Evolutionary conservation across 1,140 invertebrate species (phyloP).

Genomic region (Bombus fervidus): DNA sequence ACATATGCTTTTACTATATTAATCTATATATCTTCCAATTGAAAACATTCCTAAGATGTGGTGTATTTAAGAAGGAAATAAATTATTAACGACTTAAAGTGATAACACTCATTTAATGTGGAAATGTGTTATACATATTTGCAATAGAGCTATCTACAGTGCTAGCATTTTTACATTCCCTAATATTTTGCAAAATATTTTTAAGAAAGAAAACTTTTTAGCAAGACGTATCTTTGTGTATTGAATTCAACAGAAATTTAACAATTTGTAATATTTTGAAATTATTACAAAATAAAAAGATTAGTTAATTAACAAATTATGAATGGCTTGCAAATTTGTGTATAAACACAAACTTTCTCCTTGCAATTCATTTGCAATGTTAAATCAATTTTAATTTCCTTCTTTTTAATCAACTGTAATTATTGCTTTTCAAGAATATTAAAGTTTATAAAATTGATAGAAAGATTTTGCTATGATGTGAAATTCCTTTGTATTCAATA

Average conservation of each 20-base stretch:
- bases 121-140: background rate
- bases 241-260: background rate
- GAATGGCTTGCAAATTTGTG: background rate
- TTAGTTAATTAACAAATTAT: background rate
- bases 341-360: background rate
- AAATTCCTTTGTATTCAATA: background rate
- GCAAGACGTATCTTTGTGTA: background rate
- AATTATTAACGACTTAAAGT: background rate
- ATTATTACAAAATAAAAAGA: background rate
- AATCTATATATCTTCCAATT: conserved; percentile 1
- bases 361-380: background rate
- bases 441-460: background rate
- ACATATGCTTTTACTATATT: background rate
- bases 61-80: background rate
- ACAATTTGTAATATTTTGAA: background rate
- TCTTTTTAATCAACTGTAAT: background rate
- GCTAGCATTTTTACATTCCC: background rate
- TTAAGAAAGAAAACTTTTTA: background rate
- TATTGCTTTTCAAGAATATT: background rate
- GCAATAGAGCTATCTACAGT: no score
- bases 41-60: background rate
- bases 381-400: background rate
- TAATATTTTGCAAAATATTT: background rate
- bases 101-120: background rate
- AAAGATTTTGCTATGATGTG: background rate